Base-by-base conservation (phyloP, 2,888 invertebrate species). In the Buathra laborator region DNA sequence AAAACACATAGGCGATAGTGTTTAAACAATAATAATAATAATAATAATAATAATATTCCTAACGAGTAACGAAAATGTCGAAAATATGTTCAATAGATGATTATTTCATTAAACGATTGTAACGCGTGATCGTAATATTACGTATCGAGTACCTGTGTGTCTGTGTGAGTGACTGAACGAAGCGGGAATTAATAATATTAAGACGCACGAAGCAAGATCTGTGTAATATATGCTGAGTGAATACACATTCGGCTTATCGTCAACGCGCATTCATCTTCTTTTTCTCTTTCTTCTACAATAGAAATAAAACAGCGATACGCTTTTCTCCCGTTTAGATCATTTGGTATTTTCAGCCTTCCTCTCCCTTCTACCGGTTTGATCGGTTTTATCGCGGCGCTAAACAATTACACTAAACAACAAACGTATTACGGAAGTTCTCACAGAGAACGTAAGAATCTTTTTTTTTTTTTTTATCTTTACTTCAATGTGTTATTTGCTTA, bases 261-360 rank as follows among this genome's bases (percentile, higher is more conserved):
- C 66, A 9, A 37, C 24, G n/a, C 16, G 12, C 59, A 59, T 12
- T 59, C 5, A 19, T 19, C 5, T n/a, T 7, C 3, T 10, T 59
- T 59, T 70, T 59, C 24, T 19, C 24, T 56, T 56, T 53, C 56
- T 29, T 53, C 43, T 48, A 70, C 37, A 79, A 56, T 48, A 53
- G 48, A 70, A 37, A 59, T 43, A 75, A 59, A 75, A 59, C 71
- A 53, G 67, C 71, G 53, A 24, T 48, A 67, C 80, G 56, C 72
- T 56, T 37, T 37, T 56, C 66, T 74, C 37, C 59, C 76, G 62
- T 74, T 56, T 62, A 83, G 82, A 83, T 81, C 86, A 88, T 89
- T 89, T 89, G 89, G 89, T 89, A 89, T 87, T 83, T 86, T 89
- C 88, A 89, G 89, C 88, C 88, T 89, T 89, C 87, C 87, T 89